Evolutionary conservation across 2,113 vertebrate species (phyloP).

Genomic region (Beaufortia kweichowensis): DNA sequence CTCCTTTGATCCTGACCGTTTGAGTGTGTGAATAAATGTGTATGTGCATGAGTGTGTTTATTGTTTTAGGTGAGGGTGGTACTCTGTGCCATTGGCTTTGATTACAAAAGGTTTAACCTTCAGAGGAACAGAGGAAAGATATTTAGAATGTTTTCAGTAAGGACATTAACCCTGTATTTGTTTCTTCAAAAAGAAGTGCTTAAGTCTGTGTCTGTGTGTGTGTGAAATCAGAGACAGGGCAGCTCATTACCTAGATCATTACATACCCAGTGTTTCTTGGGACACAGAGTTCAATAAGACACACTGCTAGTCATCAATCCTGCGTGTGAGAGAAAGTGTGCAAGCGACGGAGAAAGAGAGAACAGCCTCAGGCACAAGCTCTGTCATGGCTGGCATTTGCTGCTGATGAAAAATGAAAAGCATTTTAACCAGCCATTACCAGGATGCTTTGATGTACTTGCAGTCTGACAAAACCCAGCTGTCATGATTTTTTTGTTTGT

Average conservation of each 20-base stretch:
- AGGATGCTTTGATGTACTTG: conserved; percentile 37
- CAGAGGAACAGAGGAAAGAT: conserved; percentile 55
- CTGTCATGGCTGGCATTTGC: conserved; percentile 38
- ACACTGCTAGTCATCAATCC: conserved; percentile 30
- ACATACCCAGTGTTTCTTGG: conserved; percentile 17
- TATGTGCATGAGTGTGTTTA: conserved; percentile 46
- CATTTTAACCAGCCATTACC: conserved; percentile 27
- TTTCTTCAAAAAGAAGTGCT: conserved; percentile 52
- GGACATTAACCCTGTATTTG: conserved; percentile 42
- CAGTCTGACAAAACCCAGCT: conserved; percentile 23
- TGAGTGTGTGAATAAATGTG: conserved; percentile 61
- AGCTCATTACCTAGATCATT: conserved; percentile 30
- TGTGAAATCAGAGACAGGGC: conserved; percentile 37
- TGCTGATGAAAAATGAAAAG: conserved; percentile 36
- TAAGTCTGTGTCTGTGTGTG: conserved; percentile 34
- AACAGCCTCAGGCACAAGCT: conserved; percentile 17
- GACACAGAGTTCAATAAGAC: conserved; percentile 33
- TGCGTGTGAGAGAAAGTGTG: conserved; percentile 35
- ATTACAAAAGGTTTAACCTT: conserved; percentile 51
- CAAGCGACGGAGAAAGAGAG: background rate
- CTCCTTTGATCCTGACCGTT: conserved; percentile 73
- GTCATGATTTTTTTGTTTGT: conserved; percentile 27
- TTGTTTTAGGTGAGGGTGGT: conserved; percentile 55
- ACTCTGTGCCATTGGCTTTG: conserved; percentile 44
- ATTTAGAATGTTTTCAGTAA: conserved; percentile 52